These are phyloP conservation scores for Drosophila subpulchrella DNA, from an alignment of 1,140 invertebrate species.

Conservation along the genomic window DNA sequence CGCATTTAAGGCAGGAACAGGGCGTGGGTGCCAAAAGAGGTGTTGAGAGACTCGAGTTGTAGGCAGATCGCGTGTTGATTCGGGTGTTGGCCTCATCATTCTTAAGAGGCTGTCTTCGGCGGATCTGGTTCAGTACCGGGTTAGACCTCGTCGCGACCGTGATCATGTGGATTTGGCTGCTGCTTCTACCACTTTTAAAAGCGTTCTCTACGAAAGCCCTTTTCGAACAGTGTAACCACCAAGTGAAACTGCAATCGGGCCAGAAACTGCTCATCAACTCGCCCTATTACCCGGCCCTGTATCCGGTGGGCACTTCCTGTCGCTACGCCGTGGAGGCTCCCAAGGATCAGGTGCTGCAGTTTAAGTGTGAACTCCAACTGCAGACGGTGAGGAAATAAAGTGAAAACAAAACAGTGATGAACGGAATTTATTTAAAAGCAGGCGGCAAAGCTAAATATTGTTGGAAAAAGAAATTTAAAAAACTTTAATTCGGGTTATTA, in stretches of 20 bases:
- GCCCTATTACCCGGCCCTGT: constrained; percentile 74
- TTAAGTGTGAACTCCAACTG: constrained; percentile 73
- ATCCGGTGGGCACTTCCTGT: constrained; percentile 76
- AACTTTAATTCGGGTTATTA: too few species aligned
- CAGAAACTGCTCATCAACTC: constrained; percentile 79
- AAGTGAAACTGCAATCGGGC: constrained; percentile 62
- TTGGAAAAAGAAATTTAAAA: too few species aligned
- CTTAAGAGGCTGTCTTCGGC: constrained; percentile 57
- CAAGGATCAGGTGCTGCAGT: constrained; percentile 66
- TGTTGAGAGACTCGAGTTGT: constrained; percentile 42
- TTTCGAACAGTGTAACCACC: constrained; percentile 77
- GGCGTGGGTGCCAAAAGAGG: constrained; percentile 47
- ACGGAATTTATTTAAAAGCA: background rate
- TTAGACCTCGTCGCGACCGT: constrained; percentile 37
- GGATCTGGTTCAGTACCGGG: constrained; percentile 43
- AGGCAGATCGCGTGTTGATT: constrained; percentile 61
- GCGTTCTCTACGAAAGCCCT: constrained; percentile 12
- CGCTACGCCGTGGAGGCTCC: constrained; percentile 74
- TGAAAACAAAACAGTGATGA: background rate
- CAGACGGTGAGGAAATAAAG: constrained; percentile 59
- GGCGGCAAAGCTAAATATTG: too few species aligned
- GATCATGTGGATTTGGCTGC: constrained; percentile 51
- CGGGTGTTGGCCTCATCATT: constrained; percentile 34
- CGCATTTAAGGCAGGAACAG: constrained; percentile 53
- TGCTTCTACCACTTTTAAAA: background rate